Evolutionary conservation across 92 coral and sea anemone species (phyloP), one percentile per base, ranked within the genome.

Genomic region (Ricordea florida): DNA sequence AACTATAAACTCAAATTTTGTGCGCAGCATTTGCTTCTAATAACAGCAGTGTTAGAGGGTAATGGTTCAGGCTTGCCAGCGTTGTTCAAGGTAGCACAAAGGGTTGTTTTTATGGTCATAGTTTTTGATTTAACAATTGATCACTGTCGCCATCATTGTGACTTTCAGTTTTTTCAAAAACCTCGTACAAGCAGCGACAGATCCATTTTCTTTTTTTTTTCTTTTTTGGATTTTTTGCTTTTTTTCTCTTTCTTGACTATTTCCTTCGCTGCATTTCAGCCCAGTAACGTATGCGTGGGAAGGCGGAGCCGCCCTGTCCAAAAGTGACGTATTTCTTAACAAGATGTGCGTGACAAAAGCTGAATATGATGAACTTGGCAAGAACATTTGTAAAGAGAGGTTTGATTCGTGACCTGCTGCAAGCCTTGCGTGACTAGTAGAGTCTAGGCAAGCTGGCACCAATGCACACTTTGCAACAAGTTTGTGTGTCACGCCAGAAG

Each of bases 271-370:
- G 41, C 26, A 57, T 58, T 55, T 10, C 75, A 96, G 99, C 49
- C 96, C 99, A 31, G 21, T 85, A 28, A 72, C 96, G 15, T 69
- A 83, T 40, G 96, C 91, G 1, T 88, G 97, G 99, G 87, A 92
- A 27, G 99, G 99, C 2, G 99, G 99, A 6, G 70, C 59, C 17
- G 66, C 87, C 18, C 80, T 96, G 68, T 76, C 96, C 29, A 92
- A 89, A 66, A 85, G 89, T 11, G 97, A 92, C 38, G 86, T 85
- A 26, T 96, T 96, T 48, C 27, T 61, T 30, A 83, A 86, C 66
- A 91, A 91, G 81, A 96, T 96, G 99, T 90, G 97, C 26, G 85
- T 96, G 33, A 88, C 99, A 0, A 96, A 96, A 89, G 93, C 99
- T 10, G 97, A 96, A 60, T 96, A 92, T 36, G 89, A 88, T 26